Evolutionary conservation across 2,888 invertebrate genomes (phyloP).

Genomic region (Dryobotodes eremita): DNA sequence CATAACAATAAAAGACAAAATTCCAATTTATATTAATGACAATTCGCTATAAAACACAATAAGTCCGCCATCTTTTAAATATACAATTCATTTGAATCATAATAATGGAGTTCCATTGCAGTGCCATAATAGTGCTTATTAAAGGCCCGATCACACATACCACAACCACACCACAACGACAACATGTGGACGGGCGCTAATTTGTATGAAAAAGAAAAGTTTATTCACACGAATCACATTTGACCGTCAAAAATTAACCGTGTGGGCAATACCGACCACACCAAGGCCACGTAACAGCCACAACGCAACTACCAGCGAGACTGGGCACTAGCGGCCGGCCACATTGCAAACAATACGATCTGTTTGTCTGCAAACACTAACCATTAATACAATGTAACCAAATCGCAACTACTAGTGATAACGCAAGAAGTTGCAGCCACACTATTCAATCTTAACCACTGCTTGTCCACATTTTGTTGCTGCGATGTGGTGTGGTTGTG

Average conservation of each 20-base stretch:
- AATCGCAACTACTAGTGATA: not conserved
- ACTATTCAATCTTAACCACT: not conserved
- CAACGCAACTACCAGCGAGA: not conserved
- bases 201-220: not conserved
- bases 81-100: conserved; percentile 34
- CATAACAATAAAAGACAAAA: conserved; percentile 26
- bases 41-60: not conserved
- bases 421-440: not conserved
- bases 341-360: no score
- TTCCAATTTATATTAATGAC: conserved; percentile 31
- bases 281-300: not conserved
- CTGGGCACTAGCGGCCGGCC: no score
- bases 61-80: conserved; percentile 20
- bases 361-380: not conserved
- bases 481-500: not conserved
- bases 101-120: conserved; percentile 34
- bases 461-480: not conserved
- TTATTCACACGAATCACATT: no score
- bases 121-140: conserved; percentile 38
- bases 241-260: not conserved
- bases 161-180: no score
- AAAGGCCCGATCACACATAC: not conserved
- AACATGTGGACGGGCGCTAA: not conserved
- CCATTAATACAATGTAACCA: not conserved
- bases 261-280: not conserved